Base-by-base conservation (phyloP, 2,113 vertebrate genomes). In the Larimichthys polyactis region DNA sequence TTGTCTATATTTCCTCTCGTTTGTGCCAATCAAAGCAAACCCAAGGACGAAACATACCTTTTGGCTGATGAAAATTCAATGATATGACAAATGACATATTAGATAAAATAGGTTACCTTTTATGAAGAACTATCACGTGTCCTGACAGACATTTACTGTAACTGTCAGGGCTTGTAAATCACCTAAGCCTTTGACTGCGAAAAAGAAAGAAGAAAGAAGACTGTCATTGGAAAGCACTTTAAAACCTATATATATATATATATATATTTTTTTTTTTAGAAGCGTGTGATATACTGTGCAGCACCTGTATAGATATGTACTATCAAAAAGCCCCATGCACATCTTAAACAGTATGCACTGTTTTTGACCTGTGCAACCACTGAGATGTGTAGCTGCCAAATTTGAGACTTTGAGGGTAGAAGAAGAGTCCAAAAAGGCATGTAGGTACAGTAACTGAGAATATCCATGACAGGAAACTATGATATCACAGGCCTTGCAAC, bases 1-100 rank as follows among this genome's bases (percentile, higher is more conserved):
- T 89, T 71, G 75, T 79, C 85, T 80, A 36, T 48, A 48, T 78
- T 83, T 89, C 55, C 76, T 84, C 75, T 88, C 32, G 79, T 83
- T 77, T 85, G 74, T 78, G 78, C 83, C 90, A 90, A 83, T 88
- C 78, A 83, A 88, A 89, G 78, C 84, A 90, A 85, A 83, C 80
- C 24, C 46, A 15, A 71, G 65, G 24, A 78, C 51, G 71, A 83
- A 67, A 85, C 57, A 81, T 82, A 82, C 70, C 78, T 74, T 40
- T 44, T 49, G 46, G 83, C 81, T 79, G 83, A 76, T 84, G 77
- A 67, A 84, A 87, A 86, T 60, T 84, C 71, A 78, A 55, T 72
- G 44, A 78, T 52, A 80, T 79, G 86, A 91, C 79, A 86, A 87
- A 83, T 89, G 68, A 80, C 79, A 81, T 62, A 87, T 80, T 83